Conservation (phyloP, 2,113 vertebrate species). For the Pungitius pungitius region DNA sequence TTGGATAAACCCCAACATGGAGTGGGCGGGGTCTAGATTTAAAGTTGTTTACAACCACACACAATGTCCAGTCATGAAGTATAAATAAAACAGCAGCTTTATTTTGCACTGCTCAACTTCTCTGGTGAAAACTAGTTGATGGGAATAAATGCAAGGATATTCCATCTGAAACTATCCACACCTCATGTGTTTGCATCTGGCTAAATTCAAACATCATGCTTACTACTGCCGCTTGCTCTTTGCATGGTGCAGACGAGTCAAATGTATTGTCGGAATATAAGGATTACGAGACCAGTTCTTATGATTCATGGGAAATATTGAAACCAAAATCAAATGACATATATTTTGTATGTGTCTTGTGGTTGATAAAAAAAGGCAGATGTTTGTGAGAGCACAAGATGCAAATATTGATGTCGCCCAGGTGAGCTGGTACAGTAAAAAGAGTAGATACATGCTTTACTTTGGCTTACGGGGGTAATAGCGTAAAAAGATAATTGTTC, state of each 20-base stretch:
- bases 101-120: background rate
- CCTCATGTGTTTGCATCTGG: constrained; percentile 1
- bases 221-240: background rate
- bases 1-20: no score
- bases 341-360: background rate
- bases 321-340: background rate
- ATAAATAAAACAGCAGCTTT: constrained; percentile 3
- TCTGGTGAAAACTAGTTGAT: background rate
- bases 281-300: background rate
- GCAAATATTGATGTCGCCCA: background rate
- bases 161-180: background rate
- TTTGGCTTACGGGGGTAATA: background rate
- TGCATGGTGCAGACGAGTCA: background rate
- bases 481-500: background rate
- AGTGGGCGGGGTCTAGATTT: background rate
- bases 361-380: background rate
- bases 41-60: background rate
- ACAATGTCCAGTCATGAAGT: constrained; percentile 5
- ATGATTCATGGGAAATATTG: background rate
- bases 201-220: background rate
- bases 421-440: background rate
- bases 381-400: background rate
- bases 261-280: background rate
- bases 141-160: background rate
- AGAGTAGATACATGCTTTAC: no score